These are phyloP conservation scores for Ditylenchus dipsaci DNA, from an alignment of 1,140 invertebrate species.

Conservation along the genomic window DNA sequence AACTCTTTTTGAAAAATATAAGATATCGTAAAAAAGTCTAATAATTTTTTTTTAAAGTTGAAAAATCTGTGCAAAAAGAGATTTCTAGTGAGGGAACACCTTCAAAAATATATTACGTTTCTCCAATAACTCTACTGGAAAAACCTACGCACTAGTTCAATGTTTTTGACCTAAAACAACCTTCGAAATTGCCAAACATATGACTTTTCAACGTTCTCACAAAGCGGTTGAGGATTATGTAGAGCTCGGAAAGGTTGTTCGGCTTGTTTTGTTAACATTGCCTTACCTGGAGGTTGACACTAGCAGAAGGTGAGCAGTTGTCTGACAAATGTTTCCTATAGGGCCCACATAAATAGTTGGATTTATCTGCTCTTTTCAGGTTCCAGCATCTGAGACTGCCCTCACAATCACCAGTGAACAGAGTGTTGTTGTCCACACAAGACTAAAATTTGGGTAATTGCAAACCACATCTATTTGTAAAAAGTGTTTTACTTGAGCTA, in stretches of 20 bases:
- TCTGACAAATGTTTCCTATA: constrained; percentile 39
- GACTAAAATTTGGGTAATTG: not conserved
- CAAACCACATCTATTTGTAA: not conserved
- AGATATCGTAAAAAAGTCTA: too few relatives aligned
- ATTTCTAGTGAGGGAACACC: too few relatives aligned
- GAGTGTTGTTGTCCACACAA: not conserved
- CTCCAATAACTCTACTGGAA: too few relatives aligned
- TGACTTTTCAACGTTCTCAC: too few relatives aligned
- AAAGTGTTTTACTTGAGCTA: not conserved
- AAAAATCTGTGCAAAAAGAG: too few relatives aligned
- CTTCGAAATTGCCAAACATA: too few relatives aligned
- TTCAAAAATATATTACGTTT: too few relatives aligned
- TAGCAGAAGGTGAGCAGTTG: not conserved
- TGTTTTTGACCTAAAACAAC: too few relatives aligned
- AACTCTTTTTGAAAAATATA: too few relatives aligned
- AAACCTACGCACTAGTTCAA: too few relatives aligned
- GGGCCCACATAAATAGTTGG: constrained; percentile 40
- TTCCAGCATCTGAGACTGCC: constrained; percentile 45
- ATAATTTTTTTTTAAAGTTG: too few relatives aligned
- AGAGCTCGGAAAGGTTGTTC: not conserved
- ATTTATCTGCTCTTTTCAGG: constrained; percentile 30
- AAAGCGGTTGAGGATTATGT: too few relatives aligned
- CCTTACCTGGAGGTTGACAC: not conserved
- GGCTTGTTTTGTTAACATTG: not conserved
- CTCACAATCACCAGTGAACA: constrained; percentile 49